These are phyloP conservation scores for Channallabes apus DNA, from an alignment of 2,797 vertebrate species.

Conservation along the genomic window DNA sequence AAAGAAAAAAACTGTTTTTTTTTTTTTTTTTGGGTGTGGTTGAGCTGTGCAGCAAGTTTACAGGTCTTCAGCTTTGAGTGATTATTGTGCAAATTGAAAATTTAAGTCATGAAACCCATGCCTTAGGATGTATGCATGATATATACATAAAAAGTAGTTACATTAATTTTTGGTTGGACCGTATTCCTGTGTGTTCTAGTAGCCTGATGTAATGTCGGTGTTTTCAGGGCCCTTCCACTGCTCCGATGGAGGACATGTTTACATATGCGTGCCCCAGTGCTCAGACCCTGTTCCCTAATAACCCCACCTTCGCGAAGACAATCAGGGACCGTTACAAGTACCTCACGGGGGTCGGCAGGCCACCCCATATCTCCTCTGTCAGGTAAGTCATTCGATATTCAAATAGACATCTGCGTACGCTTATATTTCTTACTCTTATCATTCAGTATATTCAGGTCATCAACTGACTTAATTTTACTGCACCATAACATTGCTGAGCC, in stretches of 20 bases:
- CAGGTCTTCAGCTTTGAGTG: no score
- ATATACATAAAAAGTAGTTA: neutral
- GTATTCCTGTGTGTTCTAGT: neutral
- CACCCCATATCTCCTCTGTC: constrained; percentile 67
- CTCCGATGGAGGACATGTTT: constrained; percentile 72
- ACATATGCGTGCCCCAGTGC: constrained; percentile 79
- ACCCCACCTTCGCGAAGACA: constrained; percentile 80
- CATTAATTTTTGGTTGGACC: neutral
- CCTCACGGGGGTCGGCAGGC: constrained; percentile 77
- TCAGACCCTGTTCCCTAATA: constrained; percentile 81
- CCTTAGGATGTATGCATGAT: neutral
- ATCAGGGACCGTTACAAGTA: constrained; percentile 82
- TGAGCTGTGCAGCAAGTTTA: no score
- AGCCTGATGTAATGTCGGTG: constrained; percentile 12
- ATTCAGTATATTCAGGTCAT: no score
- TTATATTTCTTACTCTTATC: no score
- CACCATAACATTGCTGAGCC: no score
- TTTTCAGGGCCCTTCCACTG: constrained; percentile 58
- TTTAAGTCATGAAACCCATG: neutral
- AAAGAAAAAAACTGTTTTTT: no score
- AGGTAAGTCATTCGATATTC: constrained; percentile 60
- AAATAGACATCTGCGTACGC: neutral
- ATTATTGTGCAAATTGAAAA: neutral
- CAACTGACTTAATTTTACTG: no score
- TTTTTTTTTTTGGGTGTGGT: no score